Base-by-base conservation (phyloP, 2,888 invertebrate species). In the Papilio protenor region DNA sequence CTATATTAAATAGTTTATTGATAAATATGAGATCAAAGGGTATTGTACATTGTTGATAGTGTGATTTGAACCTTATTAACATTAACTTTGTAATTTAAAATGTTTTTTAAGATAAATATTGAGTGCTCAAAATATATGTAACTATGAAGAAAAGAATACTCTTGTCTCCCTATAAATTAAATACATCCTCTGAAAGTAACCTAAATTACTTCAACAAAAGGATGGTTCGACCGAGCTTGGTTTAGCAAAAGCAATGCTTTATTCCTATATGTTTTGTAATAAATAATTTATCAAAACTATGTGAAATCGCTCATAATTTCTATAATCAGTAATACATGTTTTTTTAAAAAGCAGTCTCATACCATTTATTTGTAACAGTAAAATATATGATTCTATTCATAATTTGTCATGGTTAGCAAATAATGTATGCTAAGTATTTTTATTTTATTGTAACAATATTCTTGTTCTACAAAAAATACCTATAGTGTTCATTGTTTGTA, bases 1-100 rank as follows among this genome's bases (percentile, higher is more conserved):
- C 3, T 33, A 6, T n/a, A 61, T 12, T 61, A 61, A 18, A 33
- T 64, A 8, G 12, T 66, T 66, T 66, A n/a, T 66, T 66, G 66
- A 66, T 66, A 66, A 66, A 66, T 69, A 40, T 66, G 33, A n/a
- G n/a, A 40, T 40, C 66, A 66, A 40, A 66, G 66, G 33, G 16
- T 64, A 40, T 5, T 40, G 18, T 40, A 40, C 8, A 6, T 40
- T 5, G 4, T 1, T 40, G 40, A 40, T 40, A n/a, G n/a, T 11
- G 66, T 11, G 40, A 18, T 66, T 66, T 66, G n/a, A 66, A 66
- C 40, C 10, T n/a, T 66, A 66, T 66, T n/a, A 2, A 18, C 10
- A 64, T 33, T 18, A 8, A 18, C 40, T 33, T 33, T 33, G 18
- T 27, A 27, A 27, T 27, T 27, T 27, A 27, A 2, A 27, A 27